Evolutionary conservation across 2,113 vertebrate genomes (phyloP).

Genomic region (Catagonus wagneri): DNA sequence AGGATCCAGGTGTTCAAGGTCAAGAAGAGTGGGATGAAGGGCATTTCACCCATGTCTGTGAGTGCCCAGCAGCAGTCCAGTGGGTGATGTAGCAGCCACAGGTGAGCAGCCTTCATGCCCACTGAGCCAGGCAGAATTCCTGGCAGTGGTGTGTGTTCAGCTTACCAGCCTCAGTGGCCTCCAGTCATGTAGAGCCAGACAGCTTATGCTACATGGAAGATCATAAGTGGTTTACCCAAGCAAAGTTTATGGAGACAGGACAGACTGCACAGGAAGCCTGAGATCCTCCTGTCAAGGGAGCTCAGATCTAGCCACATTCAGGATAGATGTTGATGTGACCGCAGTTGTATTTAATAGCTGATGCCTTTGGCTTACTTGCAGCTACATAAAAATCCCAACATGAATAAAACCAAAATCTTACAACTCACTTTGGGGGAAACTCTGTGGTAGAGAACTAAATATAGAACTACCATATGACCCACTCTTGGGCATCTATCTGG

Average conservation of each 20-base stretch:
- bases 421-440: background rate
- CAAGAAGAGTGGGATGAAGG: background rate
- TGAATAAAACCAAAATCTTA: background rate
- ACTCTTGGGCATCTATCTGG: too few relatives aligned
- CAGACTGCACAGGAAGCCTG: background rate
- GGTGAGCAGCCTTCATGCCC: too few relatives aligned
- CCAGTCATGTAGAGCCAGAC: background rate
- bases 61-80: background rate
- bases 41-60: background rate
- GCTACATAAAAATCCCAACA: background rate
- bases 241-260: background rate
- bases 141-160: background rate
- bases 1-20: background rate
- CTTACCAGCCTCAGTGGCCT: too few relatives aligned
- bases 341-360: background rate
- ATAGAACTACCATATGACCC: too few relatives aligned
- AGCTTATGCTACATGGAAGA: background rate
- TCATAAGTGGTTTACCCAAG: background rate
- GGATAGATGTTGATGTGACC: background rate
- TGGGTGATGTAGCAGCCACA: background rate
- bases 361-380: background rate
- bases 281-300: background rate
- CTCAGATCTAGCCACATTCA: background rate
- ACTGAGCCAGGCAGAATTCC: background rate
- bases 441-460: background rate